Base-by-base conservation (phyloP, 2,888 invertebrate species). In the Dorcus hopei region DNA sequence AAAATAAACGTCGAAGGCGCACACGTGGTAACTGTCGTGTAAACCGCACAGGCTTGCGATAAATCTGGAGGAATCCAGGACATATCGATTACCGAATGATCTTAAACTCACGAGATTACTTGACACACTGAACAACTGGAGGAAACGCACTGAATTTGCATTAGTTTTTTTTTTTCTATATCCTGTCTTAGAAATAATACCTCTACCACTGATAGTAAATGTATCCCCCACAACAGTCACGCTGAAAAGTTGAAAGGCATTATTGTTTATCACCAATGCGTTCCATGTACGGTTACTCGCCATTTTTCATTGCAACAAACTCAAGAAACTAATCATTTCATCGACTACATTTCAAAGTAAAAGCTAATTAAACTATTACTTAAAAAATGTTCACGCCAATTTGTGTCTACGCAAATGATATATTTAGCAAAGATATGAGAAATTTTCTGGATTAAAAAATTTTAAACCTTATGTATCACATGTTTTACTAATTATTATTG, bases 1-100 rank as follows among this genome's bases (percentile, higher is more conserved):
- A 85, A 88, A 74, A 87, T 73, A 45, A 83, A 81, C 0, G 84
- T 82, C 0, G 83, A 78, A 14, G 83, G 80, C 2, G 84, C 81
- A 66, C 87, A 88, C 59, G 83, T 83, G 0, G 86, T 84, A 7
- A 83, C 79, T 2, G 81, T 82, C 2, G 80, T 78, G 56, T 82
- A 76, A 6, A 82, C 80, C 0, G 79, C 71, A 68, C 87, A 88
- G 14, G 83, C 76, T 40, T 79, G 70, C 9, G 81, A 72, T 49
- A 87, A 77, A 69, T 87, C 81, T 1, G 83, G 83, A 5, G 87
- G 86, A 48, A 79, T 70, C 86, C 86, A 87, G 60, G 70, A 70
- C 74, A 74, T 74, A 40, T 26, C 26, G 14, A 48, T 48, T 16
- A 16, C 48, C 41, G 41, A 41, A 41, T 9, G 45, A 23, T 45